phyloP scores from a whole-genome alignment of 2,113 vertebrate species.

The Hucho hucho region DNA sequence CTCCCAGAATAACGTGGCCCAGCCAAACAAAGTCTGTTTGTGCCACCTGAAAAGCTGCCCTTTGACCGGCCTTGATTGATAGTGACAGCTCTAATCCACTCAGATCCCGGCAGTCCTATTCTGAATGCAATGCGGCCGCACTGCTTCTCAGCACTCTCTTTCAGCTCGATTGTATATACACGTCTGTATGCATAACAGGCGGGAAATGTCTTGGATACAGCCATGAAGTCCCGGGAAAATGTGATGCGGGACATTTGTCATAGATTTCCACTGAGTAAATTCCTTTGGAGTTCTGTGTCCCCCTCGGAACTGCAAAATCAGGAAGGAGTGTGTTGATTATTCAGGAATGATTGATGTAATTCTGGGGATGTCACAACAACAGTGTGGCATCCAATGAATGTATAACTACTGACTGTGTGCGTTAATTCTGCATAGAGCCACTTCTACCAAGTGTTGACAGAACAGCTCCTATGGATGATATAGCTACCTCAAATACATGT shows the following conservation, averaged over 20 bases:
- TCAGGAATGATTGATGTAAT: too few relatives aligned
- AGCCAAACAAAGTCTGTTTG: conserved; percentile 39
- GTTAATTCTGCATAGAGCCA: too few relatives aligned
- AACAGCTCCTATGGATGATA: too few relatives aligned
- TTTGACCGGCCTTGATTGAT: conserved; percentile 47
- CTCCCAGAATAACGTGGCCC: not conserved
- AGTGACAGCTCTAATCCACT: conserved; percentile 54
- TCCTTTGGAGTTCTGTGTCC: conserved; percentile 25
- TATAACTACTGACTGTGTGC: too few relatives aligned
- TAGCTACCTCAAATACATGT: too few relatives aligned
- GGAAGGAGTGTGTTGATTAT: too few relatives aligned
- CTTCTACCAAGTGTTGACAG: too few relatives aligned
- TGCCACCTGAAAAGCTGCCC: conserved; percentile 56
- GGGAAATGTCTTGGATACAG: conserved; percentile 41
- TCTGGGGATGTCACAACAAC: too few relatives aligned
- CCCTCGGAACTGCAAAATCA: too few relatives aligned
- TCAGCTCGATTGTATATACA: conserved; percentile 28
- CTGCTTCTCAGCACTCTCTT: not conserved
- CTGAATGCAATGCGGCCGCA: not conserved
- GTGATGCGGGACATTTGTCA: conserved; percentile 19
- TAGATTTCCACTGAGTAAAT: conserved; percentile 26
- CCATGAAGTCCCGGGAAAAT: conserved; percentile 35
- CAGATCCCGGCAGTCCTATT: conserved; percentile 11
- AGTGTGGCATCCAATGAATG: too few relatives aligned
- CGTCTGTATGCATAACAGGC: conserved; percentile 30